Conservation (phyloP, 2,113 vertebrate genomes). For the Xiphophorus maculatus region DNA sequence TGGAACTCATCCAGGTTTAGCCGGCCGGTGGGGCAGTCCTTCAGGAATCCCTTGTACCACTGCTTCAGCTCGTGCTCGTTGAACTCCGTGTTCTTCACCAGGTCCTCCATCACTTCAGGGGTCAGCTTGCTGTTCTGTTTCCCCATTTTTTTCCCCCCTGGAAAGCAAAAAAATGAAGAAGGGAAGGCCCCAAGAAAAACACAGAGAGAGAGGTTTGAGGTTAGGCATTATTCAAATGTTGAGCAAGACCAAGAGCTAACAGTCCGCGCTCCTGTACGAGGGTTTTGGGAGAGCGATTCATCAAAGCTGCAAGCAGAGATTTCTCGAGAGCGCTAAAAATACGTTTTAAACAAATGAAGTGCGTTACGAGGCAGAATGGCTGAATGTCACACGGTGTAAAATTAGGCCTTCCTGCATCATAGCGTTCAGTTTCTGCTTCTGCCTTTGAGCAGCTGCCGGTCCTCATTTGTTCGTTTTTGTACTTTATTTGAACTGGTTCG, state of each 20-base stretch:
- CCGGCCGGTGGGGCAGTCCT: conserved; percentile 82
- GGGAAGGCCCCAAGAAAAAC: background rate
- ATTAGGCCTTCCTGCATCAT: conserved; percentile 16
- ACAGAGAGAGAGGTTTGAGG: background rate
- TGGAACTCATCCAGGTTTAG: conserved; percentile 85
- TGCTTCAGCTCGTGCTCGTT: conserved; percentile 85
- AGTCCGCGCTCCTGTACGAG: background rate
- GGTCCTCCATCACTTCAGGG: conserved; percentile 98
- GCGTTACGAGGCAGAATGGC: background rate
- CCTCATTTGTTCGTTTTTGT: conserved; percentile 9
- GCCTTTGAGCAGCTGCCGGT: conserved; percentile 28
- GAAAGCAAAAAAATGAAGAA: background rate
- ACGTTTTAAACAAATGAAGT: conserved; percentile 31
- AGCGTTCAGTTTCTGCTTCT: conserved; percentile 11
- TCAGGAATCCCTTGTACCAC: conserved; percentile 86
- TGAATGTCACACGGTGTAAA: conserved; percentile 9
- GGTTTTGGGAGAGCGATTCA: conserved; percentile 27
- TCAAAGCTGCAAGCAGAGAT: conserved; percentile 8
- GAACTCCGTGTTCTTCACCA: conserved; percentile 94
- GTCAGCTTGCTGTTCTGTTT: conserved; percentile 99
- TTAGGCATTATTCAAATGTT: conserved; percentile 9
- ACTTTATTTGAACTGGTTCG: background rate
- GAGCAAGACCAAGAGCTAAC: background rate
- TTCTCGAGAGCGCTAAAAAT: conserved; percentile 44
- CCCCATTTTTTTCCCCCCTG: conserved; percentile 89